phyloP scores from a whole-genome alignment of 2,797 vertebrate species.

The Gouania willdenowi region DNA sequence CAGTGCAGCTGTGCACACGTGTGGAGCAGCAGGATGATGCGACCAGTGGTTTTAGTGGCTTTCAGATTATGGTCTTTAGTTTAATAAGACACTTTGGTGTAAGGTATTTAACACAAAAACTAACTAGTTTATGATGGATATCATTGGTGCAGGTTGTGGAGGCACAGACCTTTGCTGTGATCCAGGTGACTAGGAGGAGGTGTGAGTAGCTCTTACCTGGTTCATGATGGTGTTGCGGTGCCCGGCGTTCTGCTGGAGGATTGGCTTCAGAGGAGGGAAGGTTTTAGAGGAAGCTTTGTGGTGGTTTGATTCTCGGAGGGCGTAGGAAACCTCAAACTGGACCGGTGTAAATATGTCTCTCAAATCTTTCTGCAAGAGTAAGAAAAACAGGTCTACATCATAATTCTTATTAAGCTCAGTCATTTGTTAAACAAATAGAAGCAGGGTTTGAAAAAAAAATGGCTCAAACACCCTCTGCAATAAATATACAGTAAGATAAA shows the following conservation, averaged over 20 bases:
- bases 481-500: no score
- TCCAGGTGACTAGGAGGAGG: no score
- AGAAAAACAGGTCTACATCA: not conserved
- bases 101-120: no score
- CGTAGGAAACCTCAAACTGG: slow-evolving; percentile 82
- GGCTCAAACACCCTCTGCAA: no score
- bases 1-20: slow-evolving; percentile 42
- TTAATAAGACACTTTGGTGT: not conserved
- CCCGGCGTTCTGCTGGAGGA: slow-evolving; percentile 82
- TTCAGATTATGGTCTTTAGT: slow-evolving; percentile 4
- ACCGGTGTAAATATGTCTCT: slow-evolving; percentile 89
- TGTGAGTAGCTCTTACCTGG: not conserved
- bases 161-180: no score
- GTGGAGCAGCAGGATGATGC: slow-evolving; percentile 23
- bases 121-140: no score
- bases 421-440: no score
- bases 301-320: slow-evolving; percentile 71
- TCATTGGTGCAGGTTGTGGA: no score
- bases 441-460: no score
- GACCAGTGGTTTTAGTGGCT: not conserved
- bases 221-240: slow-evolving; percentile 70
- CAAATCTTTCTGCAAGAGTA: slow-evolving; percentile 81
- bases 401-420: no score
- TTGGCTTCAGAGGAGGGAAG: slow-evolving; percentile 81
- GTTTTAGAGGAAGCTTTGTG: slow-evolving; percentile 46